Percentiles rank a stretch among this genome's conserved stretches.
phyloP scores from a whole-genome alignment of 2,113 vertebrate genomes.

The Podilymbus podiceps region DNA sequence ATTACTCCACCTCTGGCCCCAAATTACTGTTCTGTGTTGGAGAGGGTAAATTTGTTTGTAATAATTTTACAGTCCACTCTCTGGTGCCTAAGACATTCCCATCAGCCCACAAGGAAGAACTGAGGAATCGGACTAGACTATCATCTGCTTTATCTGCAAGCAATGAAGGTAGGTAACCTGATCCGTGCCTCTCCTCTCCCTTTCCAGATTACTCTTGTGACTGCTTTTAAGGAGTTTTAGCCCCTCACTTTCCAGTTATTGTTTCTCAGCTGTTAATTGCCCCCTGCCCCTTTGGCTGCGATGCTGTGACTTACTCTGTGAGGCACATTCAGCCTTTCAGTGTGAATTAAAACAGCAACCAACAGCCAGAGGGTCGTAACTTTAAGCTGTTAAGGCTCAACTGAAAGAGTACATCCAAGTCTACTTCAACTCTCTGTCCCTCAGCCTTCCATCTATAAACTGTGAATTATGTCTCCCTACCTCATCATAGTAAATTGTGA shows the following conservation, averaged over 20 bases:
- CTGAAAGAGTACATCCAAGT: background rate
- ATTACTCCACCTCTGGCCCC: background rate
- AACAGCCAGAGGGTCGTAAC: background rate
- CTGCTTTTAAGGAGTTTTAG: background rate
- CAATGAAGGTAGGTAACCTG: background rate
- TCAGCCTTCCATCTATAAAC: background rate
- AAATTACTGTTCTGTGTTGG: background rate
- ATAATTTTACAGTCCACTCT: background rate
- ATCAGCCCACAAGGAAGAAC: background rate
- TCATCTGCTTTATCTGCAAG: background rate
- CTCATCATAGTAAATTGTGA: background rate
- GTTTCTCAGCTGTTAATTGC: constrained; percentile 6
- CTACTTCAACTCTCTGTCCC: background rate
- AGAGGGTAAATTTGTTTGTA: background rate
- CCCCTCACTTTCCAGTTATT: background rate
- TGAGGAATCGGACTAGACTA: background rate
- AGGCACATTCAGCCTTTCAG: background rate
- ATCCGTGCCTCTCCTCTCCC: background rate
- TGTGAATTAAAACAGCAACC: background rate
- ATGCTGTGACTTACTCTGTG: background rate
- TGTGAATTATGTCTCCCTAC: background rate
- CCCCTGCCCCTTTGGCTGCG: background rate
- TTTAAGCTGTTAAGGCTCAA: constrained; percentile 20
- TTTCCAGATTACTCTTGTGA: background rate
- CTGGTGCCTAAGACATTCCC: background rate